Evolutionary conservation across 2,797 vertebrate species (phyloP).

Genomic region (Clarias platycephalus): DNA sequence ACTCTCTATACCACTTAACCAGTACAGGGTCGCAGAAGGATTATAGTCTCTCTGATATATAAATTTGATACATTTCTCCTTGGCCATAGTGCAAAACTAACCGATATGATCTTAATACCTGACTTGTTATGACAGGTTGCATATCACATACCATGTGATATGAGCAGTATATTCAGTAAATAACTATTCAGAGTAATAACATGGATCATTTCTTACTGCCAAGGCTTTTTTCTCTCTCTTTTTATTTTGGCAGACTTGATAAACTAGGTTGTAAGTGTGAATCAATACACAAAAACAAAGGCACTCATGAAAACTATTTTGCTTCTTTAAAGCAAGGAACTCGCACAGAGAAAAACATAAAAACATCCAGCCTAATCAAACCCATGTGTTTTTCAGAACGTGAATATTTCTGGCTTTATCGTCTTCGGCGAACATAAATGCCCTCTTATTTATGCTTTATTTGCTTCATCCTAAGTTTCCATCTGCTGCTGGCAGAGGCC

Average conservation of each 20-base stretch:
- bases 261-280: background rate
- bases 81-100: no score
- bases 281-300: background rate
- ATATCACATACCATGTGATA: background rate
- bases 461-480: conserved; percentile 32
- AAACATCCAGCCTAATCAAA: conserved; percentile 4
- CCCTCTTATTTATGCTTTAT: conserved; percentile 45
- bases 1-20: no score
- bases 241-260: background rate
- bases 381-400: conserved; percentile 19
- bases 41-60: no score
- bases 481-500: conserved; percentile 19
- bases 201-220: background rate
- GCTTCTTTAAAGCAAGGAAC: background rate
- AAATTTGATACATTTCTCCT: no score
- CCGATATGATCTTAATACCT: no score
- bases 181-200: background rate
- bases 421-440: conserved; percentile 1
- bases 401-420: conserved; percentile 12
- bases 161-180: background rate
- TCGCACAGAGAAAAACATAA: background rate
- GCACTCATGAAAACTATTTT: background rate
- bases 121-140: no score
- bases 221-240: background rate
- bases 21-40: no score